phyloP scores from a whole-genome alignment of 2,797 vertebrate species.

The Chloroceryle amazona region DNA sequence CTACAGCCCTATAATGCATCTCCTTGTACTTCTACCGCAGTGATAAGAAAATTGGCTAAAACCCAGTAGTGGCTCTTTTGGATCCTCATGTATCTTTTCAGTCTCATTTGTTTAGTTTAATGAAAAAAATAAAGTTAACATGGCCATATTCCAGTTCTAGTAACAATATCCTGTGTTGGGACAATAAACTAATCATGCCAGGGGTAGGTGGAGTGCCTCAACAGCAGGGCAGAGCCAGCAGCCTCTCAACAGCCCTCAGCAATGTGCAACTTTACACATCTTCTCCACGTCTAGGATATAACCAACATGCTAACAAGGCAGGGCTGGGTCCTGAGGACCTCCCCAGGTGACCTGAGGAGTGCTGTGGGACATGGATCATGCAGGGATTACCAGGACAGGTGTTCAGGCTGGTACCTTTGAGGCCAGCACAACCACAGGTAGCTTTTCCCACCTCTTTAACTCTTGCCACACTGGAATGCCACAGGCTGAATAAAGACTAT shows the following conservation, averaged over 20 bases:
- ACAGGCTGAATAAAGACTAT: neutral
- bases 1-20: neutral
- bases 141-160: neutral
- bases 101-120: constrained; percentile 1
- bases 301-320: neutral
- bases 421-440: neutral
- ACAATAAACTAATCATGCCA: neutral
- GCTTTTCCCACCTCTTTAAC: neutral
- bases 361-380: too few species aligned
- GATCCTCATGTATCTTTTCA: neutral
- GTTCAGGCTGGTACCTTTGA: neutral
- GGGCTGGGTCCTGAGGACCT: neutral
- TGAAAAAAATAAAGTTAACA: constrained; percentile 30
- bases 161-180: neutral
- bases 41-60: constrained; percentile 35
- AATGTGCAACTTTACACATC: rapidly evolving
- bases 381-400: neutral
- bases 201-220: neutral
- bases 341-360: neutral
- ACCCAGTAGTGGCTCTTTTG: neutral
- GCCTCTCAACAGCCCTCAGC: neutral
- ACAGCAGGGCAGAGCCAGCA: neutral
- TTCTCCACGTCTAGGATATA: neutral
- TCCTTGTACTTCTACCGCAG: constrained; percentile 6
- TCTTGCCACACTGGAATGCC: neutral